phyloP scores from a whole-genome alignment of 1,140 invertebrate species.

The Hycleus cichorii region DNA sequence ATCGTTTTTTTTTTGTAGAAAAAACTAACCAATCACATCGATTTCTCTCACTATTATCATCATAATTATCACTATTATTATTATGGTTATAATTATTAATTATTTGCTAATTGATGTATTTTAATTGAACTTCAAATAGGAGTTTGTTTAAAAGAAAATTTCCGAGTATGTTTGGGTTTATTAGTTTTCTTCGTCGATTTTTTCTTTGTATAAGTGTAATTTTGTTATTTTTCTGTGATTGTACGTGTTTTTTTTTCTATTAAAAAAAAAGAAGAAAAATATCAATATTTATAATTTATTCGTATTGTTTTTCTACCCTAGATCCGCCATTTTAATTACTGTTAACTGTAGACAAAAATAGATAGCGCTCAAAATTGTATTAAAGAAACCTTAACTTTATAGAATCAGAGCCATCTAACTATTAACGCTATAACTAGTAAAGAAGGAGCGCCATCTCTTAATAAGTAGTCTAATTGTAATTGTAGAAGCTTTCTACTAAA shows the following conservation, averaged over 20 bases:
- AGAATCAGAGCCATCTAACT: no score
- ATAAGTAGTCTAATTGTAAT: no score
- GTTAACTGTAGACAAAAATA: no score
- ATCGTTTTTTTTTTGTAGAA: constrained; percentile 6
- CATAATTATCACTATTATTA: neutral
- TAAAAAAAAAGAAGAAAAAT: constrained; percentile 3
- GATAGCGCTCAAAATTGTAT: no score
- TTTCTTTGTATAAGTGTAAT: constrained; percentile 19
- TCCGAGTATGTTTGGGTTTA: neutral
- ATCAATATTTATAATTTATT: constrained; percentile 21
- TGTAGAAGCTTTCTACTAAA: no score
- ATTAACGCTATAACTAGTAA: no score
- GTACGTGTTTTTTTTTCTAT: constrained; percentile 20
- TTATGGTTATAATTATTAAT: neutral
- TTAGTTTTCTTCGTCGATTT: neutral
- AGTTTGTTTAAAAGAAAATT: neutral
- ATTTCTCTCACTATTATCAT: no score
- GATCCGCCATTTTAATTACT: no score
- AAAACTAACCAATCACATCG: neutral
- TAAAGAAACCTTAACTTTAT: no score
- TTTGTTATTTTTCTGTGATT: constrained; percentile 24
- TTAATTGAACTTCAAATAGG: neutral
- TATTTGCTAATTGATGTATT: neutral
- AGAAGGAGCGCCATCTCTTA: no score
- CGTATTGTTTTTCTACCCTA: neutral